Conservation (phyloP, 1,140 invertebrate species). For the Cepaea nemoralis region DNA sequence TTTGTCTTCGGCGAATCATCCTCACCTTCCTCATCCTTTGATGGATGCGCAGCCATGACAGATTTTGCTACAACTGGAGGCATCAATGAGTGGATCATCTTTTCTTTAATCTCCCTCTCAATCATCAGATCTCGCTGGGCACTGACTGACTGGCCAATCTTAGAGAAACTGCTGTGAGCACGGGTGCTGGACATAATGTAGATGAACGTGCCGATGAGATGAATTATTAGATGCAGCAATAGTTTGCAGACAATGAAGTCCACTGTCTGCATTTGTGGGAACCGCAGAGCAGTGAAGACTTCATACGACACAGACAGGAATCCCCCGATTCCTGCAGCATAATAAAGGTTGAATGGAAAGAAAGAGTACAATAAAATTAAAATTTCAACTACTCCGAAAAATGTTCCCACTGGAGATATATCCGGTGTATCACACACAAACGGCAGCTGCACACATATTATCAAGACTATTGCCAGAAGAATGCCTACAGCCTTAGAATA, state of each 20-base stretch:
- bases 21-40: conserved; percentile 55
- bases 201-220: conserved; percentile 92
- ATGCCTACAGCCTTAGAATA: conserved; percentile 79
- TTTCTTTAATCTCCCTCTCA: conserved; percentile 94
- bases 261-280: conserved; percentile 50
- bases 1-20: conserved; percentile 48
- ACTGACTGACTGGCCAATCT: conserved; percentile 91
- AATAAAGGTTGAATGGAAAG: conserved; percentile 89
- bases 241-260: conserved; percentile 76
- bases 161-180: conserved; percentile 95
- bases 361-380: conserved; percentile 92
- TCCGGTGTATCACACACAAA: conserved; percentile 62
- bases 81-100: conserved; percentile 98
- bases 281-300: conserved; percentile 66
- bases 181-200: conserved; percentile 87
- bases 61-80: conserved; percentile 90
- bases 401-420: conserved; percentile 79
- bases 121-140: conserved; percentile 89
- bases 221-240: conserved; percentile 89
- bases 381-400: conserved; percentile 87
- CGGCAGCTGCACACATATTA: conserved; percentile 76
- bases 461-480: conserved; percentile 77
- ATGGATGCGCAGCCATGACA: conserved; percentile 76
- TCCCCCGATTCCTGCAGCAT: conserved; percentile 82
- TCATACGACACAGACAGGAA: conserved; percentile 89